Evolutionary conservation across 2,113 vertebrate species (phyloP), one percentile per base, ranked within the genome.

Genomic region (Dicrurus megarhynchus): DNA sequence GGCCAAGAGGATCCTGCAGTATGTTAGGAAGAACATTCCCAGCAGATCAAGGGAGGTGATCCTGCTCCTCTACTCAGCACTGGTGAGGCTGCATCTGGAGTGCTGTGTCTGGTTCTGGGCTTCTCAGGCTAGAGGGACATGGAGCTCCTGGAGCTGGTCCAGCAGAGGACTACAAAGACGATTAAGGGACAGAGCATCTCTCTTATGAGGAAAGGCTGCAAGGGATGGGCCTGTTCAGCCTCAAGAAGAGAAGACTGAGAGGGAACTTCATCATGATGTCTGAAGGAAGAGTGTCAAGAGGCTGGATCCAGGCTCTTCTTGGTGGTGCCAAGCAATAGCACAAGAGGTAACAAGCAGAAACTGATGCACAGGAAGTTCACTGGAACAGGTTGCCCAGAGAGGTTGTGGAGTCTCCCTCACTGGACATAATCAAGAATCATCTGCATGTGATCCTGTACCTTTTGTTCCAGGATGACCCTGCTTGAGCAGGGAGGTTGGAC

Each of bases 91-190:
- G 7, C 6, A 28, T 81, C 18, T 20, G 27, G 37, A 59, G 16
- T 39, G 32, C 33, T 59, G 13, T 21, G 16, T 30, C 33, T 44
- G 52, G 8, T 39, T 74, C 68, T 37, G 22, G 7, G 16, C 10
- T 44, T 32, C 23, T 26, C 60, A 52, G 13, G 52, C 33, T 13
- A 28, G 33, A 74, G 28, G 23, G 33, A 59, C 44, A 33, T n/a
- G 44, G 16, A 50, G 27, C 12, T 65, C 37, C 27, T 64, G 32
- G 12, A 73, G 22, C 4, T 13, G 42, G 22, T 50, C 33, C 33
- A 11, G 15, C 7, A 1, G 35, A 46, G 13, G 28, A 16, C 13
- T 37, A 28, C 44, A 44, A 39, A 46, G 22, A 59, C 0, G 0
- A 44, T 44, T 37, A 28, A 74, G 44, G 19, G 21, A 32, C 26